These are phyloP conservation scores for Takifugu rubripes DNA, from an alignment of 2,797 vertebrate species.

Conservation along the genomic window DNA sequence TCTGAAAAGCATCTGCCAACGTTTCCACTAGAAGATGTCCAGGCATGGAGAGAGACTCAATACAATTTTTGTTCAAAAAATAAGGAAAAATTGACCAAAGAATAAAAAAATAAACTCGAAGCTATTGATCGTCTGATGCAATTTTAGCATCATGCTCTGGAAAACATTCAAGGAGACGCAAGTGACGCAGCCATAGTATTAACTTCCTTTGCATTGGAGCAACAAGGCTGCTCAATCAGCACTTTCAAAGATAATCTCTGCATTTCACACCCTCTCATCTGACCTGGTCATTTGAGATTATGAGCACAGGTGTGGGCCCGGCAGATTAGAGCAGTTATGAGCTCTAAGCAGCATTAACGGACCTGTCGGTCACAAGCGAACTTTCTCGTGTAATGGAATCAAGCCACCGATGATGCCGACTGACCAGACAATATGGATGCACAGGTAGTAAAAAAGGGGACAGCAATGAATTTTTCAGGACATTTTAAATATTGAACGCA, in stretches of 20 bases:
- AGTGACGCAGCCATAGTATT: constrained; percentile 43
- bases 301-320: constrained; percentile 42
- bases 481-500: constrained; percentile 74
- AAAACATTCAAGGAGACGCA: constrained; percentile 34
- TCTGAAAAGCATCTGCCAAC: constrained; percentile 76
- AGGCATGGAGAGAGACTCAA: constrained; percentile 32
- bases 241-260: constrained; percentile 80
- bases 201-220: constrained; percentile 44
- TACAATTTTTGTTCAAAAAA: constrained; percentile 6
- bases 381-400: constrained; percentile 27
- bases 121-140: constrained; percentile 38
- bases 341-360: constrained; percentile 48
- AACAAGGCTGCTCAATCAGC: constrained; percentile 61
- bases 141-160: constrained; percentile 24
- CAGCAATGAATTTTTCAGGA: constrained; percentile 71
- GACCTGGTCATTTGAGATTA: constrained; percentile 83
- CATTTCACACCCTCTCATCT: constrained; percentile 64
- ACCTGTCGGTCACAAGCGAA: constrained; percentile 18
- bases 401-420: constrained; percentile 4
- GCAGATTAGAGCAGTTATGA: constrained; percentile 70
- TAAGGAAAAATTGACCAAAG: background rate
- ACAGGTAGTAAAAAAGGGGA: constrained; percentile 22
- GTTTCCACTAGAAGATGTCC: constrained; percentile 36
- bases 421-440: constrained; percentile 22
- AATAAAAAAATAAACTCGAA: background rate